Conservation (phyloP, 2,113 vertebrate genomes). For the Salminus brasiliensis region DNA sequence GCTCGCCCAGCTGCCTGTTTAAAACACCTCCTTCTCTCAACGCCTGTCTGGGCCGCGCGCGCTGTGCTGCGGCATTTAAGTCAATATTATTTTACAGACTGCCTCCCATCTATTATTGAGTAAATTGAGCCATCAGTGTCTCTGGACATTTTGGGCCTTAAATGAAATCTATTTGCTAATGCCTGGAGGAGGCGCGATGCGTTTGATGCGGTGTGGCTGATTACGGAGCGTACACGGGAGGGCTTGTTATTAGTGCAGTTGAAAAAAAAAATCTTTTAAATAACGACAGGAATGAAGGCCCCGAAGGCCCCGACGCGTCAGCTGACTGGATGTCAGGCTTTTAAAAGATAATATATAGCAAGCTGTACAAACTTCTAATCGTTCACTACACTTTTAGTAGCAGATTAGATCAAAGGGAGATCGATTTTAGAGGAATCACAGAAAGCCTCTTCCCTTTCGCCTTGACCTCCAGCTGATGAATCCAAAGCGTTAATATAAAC, state of each 20-base stretch:
- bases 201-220: conserved; percentile 36
- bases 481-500: conserved; percentile 35
- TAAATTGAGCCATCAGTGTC: conserved; percentile 59
- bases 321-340: not conserved
- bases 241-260: conserved; percentile 10
- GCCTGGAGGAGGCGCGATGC: conserved; percentile 43
- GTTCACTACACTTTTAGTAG: not conserved
- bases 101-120: conserved; percentile 61
- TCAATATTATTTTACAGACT: conserved; percentile 58
- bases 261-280: conserved; percentile 38
- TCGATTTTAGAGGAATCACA: conserved; percentile 10
- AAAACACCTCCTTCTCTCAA: conserved; percentile 44
- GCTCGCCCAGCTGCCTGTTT: conserved; percentile 52
- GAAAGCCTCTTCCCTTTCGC: conserved; percentile 1
- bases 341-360: not conserved
- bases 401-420: not conserved
- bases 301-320: not conserved
- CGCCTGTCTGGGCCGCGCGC: conserved; percentile 44
- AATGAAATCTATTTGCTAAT: conserved; percentile 59
- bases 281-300: conserved; percentile 20
- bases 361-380: not conserved
- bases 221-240: conserved; percentile 27
- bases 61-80: conserved; percentile 42
- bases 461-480: conserved; percentile 22
- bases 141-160: conserved; percentile 53